Conservation (phyloP, 2,113 vertebrate genomes). For the Larimichthys crocea region DNA sequence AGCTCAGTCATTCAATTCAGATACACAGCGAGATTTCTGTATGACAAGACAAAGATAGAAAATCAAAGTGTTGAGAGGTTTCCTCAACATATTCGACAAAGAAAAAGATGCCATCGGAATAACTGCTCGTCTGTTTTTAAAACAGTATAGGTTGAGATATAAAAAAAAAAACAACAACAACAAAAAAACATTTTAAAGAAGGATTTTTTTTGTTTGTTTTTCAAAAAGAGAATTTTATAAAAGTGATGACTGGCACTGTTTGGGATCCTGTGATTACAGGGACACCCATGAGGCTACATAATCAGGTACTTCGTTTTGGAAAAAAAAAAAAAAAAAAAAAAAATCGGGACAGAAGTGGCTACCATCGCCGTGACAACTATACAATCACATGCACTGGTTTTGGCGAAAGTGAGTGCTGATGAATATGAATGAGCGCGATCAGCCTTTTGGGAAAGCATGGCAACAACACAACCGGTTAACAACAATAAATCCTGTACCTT, state of each 20-base stretch:
- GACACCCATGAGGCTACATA: slow-evolving; percentile 52
- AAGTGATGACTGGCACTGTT: slow-evolving; percentile 76
- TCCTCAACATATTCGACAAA: slow-evolving; percentile 54
- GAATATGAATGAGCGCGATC: slow-evolving; percentile 1
- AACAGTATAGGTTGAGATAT: slow-evolving; percentile 60
- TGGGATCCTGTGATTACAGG: slow-evolving; percentile 55
- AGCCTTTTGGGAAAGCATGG: slow-evolving; percentile 10
- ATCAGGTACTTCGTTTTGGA: slow-evolving; percentile 43
- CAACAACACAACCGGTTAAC: slow-evolving; percentile 39
- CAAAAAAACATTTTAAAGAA: slow-evolving; percentile 50
- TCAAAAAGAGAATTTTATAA: slow-evolving; percentile 64
- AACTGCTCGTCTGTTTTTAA: slow-evolving; percentile 52
- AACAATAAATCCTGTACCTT: slow-evolving; percentile 71
- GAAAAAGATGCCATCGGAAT: slow-evolving; percentile 54
- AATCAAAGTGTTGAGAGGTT: slow-evolving; percentile 59
- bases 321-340: slow-evolving; percentile 59
- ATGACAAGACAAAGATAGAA: slow-evolving; percentile 71
- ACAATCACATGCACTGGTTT: slow-evolving; percentile 57
- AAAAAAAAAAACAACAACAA: not conserved
- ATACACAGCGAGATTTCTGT: slow-evolving; percentile 54
- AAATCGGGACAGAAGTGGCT: slow-evolving; percentile 15
- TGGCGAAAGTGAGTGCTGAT: slow-evolving; percentile 38
- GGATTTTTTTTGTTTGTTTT: slow-evolving; percentile 45
- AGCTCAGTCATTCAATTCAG: slow-evolving; percentile 54
- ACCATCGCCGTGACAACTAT: slow-evolving; percentile 17